phyloP scores from a whole-genome alignment of 2,113 vertebrate species.

The Nyctereutes procyonoides region DNA sequence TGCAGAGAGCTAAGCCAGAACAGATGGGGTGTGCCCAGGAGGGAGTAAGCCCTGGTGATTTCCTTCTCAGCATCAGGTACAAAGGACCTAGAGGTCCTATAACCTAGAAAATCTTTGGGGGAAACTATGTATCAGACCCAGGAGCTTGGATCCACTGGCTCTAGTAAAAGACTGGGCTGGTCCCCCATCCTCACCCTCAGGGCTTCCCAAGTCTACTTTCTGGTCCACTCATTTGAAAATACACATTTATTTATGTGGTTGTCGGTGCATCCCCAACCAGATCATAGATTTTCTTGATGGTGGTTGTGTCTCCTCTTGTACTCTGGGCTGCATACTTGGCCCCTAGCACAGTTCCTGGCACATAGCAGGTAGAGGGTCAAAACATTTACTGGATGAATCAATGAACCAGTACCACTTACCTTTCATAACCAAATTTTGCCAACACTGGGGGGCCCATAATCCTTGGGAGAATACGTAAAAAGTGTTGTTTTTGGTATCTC shows the following conservation, averaged over 20 bases:
- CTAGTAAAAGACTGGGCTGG: slow-evolving; percentile 29
- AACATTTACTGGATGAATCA: slow-evolving; percentile 28
- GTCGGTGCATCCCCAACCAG: background rate
- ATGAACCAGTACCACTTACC: background rate
- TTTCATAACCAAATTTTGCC: slow-evolving; percentile 44
- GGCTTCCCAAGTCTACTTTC: background rate
- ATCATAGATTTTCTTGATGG: background rate
- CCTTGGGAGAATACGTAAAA: slow-evolving; percentile 42
- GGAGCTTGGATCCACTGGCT: background rate
- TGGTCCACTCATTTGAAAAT: slow-evolving; percentile 49
- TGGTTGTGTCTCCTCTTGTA: background rate
- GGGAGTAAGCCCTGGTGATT: background rate
- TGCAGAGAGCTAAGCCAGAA: slow-evolving; percentile 50
- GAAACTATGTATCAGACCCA: background rate
- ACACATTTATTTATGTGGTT: slow-evolving; percentile 4
- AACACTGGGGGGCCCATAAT: background rate
- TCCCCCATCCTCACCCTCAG: background rate
- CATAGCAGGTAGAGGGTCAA: background rate
- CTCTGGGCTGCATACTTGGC: background rate
- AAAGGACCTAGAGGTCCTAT: background rate
- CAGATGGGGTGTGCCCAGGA: slow-evolving; percentile 28
- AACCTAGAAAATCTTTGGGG: slow-evolving; percentile 23
- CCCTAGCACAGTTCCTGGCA: background rate
- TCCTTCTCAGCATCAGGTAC: background rate
- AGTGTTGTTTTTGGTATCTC: slow-evolving; percentile 21